Conservation (phyloP, 2,113 vertebrate genomes). For the Tyrannus savana region DNA sequence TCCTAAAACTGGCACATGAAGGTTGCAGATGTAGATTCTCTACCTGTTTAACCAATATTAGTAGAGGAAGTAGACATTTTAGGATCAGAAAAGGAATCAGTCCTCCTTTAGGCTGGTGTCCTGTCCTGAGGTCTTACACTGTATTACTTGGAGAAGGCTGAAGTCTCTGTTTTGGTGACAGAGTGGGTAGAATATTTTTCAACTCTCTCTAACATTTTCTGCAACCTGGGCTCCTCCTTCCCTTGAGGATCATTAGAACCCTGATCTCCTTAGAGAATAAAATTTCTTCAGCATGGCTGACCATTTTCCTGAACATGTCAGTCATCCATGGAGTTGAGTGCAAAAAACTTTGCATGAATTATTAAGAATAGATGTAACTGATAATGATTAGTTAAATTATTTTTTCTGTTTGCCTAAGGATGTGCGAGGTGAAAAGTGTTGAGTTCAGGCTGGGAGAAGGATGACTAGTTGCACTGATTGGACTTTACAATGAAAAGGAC, state of each 20-base stretch:
- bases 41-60: background rate
- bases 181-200: background rate
- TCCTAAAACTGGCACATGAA: background rate
- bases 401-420: conserved; percentile 61
- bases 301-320: background rate
- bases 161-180: background rate
- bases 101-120: background rate
- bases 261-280: background rate
- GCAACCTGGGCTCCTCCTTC: background rate
- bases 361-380: conserved; percentile 32
- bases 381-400: conserved; percentile 64
- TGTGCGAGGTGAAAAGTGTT: conserved; percentile 50
- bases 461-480: background rate
- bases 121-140: background rate
- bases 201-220: background rate
- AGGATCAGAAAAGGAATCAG: background rate
- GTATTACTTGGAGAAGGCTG: background rate
- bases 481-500: background rate
- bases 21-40: background rate
- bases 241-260: background rate
- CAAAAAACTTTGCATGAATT: conserved; percentile 54
- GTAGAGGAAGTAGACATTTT: background rate
- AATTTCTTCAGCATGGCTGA: background rate
- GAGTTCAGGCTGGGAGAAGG: conserved; percentile 17
- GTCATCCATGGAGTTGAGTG: conserved; percentile 21